Evolutionary conservation across 2,113 vertebrate species (phyloP).

Genomic region (Acanthisitta chloris): DNA sequence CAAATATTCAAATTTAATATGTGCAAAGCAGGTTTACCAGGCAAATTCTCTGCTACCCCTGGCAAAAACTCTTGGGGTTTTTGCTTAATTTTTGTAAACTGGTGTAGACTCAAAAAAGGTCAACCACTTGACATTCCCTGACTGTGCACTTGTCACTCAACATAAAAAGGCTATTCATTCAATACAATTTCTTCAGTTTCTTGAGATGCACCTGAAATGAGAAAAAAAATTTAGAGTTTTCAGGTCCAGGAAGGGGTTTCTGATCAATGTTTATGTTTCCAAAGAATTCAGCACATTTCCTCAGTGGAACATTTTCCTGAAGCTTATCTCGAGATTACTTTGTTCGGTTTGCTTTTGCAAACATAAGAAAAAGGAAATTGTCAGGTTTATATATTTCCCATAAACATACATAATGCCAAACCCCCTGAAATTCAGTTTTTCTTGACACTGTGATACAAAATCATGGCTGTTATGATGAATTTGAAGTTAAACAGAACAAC

Average conservation of each 20-base stretch:
- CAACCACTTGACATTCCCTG: background rate
- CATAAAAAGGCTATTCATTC: background rate
- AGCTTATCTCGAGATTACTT: background rate
- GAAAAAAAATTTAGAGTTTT: background rate
- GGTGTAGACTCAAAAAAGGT: background rate
- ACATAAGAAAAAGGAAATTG: background rate
- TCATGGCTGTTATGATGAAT: background rate
- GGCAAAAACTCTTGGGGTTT: background rate
- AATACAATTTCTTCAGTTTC: background rate
- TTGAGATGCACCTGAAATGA: background rate
- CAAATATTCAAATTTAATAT: background rate
- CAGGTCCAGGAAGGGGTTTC: background rate
- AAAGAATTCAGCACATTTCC: background rate
- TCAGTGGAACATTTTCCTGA: background rate
- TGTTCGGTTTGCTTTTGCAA: background rate
- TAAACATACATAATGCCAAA: background rate
- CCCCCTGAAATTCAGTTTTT: background rate
- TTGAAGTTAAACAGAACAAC: background rate
- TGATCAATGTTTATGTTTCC: background rate
- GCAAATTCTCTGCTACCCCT: background rate
- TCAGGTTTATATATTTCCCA: background rate
- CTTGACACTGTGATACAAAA: background rate
- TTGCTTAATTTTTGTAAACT: background rate
- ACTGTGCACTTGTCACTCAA: background rate
- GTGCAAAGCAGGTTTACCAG: background rate